Conservation (phyloP, 1,140 invertebrate genomes). For the Aporrectodea caliginosa region DNA sequence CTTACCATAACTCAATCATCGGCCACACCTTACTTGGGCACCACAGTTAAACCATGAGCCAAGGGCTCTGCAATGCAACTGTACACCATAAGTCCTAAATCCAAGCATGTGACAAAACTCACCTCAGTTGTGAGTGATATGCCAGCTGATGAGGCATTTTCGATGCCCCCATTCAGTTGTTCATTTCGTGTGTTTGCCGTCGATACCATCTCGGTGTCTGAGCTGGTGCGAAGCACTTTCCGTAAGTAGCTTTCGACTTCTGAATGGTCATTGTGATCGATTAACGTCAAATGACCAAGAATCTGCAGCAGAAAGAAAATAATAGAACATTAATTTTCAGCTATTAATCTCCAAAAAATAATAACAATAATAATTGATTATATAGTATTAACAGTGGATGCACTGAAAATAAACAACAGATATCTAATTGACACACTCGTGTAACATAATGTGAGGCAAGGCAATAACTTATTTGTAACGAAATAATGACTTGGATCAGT, state of each 20-base stretch:
- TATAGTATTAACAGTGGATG: no score
- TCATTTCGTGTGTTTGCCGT: background rate
- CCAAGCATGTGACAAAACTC: background rate
- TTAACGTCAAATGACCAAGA: constrained; percentile 71
- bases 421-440: no score
- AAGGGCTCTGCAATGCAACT: no score
- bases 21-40: no score
- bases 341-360: no score
- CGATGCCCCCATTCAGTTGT: background rate
- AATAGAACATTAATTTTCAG: constrained; percentile 11
- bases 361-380: no score
- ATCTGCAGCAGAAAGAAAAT: constrained; percentile 56
- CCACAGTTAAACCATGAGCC: no score
- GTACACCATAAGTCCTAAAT: background rate
- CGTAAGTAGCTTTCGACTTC: constrained; percentile 76
- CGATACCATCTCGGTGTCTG: constrained; percentile 19
- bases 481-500: no score
- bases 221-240: constrained; percentile 61
- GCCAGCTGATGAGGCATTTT: background rate
- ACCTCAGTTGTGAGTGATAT: background rate
- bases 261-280: constrained; percentile 73
- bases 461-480: no score
- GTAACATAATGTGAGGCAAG: no score
- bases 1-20: no score
- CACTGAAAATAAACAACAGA: no score